Evolutionary conservation across 2,888 invertebrate species (phyloP).

Genomic region (Kuschelorhynchus macadamiae): DNA sequence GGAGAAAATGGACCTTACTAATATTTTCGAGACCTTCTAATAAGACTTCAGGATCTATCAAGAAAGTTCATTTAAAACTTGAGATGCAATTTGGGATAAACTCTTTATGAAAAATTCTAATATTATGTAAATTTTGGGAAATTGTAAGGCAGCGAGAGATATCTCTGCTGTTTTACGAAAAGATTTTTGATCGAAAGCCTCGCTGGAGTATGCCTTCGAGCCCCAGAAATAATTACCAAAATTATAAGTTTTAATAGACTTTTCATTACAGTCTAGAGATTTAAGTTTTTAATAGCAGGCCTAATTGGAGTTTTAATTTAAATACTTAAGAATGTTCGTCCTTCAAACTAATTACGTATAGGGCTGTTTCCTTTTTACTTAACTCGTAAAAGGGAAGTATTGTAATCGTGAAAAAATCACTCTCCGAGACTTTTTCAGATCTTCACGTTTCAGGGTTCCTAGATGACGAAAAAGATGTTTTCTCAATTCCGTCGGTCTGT

Average conservation of each 20-base stretch:
- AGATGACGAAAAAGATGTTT: no score
- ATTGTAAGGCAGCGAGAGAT: conserved; percentile 14
- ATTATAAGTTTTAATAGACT: conserved; percentile 41
- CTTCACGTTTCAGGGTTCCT: no score
- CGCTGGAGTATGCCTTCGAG: conserved; percentile 15
- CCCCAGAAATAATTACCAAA: conserved; percentile 35
- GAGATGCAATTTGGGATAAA: conserved; percentile 39
- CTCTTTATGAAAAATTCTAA: conserved; percentile 37
- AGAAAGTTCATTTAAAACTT: conserved; percentile 37
- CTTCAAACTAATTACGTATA: no score
- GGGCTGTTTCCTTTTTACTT: no score
- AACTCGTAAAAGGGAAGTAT: no score
- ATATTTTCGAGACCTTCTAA: not conserved
- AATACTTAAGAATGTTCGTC: no score
- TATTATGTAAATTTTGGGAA: conserved; percentile 42
- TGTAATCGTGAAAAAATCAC: no score
- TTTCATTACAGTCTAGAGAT: conserved; percentile 25
- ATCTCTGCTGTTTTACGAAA: not conserved
- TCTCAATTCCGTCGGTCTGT: no score
- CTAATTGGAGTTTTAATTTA: not conserved
- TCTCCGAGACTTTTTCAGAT: no score
- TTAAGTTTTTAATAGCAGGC: conserved; percentile 21
- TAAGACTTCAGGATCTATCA: conserved; percentile 25
- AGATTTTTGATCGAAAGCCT: conserved; percentile 9
- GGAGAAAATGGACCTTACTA: no score